Evolutionary conservation across 2,888 invertebrate species (phyloP).

Genomic region (Electrophaes corylata): DNA sequence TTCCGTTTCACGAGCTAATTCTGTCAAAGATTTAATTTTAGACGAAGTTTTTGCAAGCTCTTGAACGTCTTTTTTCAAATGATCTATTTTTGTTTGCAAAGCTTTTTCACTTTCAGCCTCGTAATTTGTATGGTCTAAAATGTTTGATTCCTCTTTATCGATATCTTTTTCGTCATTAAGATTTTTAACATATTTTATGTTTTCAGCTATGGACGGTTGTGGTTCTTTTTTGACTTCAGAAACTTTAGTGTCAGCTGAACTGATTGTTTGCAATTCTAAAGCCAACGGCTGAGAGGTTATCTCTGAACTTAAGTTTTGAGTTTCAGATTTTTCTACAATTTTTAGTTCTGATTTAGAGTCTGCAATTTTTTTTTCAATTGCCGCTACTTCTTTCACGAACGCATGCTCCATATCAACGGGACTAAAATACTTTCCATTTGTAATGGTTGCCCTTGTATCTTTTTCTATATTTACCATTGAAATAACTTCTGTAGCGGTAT

Average conservation of each 20-base stretch:
- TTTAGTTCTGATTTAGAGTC: slow-evolving; percentile 45
- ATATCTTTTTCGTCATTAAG: slow-evolving; percentile 47
- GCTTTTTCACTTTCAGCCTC: neutral
- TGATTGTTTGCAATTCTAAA: slow-evolving; percentile 8
- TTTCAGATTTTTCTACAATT: slow-evolving; percentile 36
- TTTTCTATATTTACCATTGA: slow-evolving; percentile 1
- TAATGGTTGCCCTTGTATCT: slow-evolving; percentile 7
- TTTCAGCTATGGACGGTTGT: neutral
- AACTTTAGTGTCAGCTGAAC: neutral
- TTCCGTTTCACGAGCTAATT: slow-evolving; percentile 48
- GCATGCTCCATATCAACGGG: slow-evolving; percentile 24
- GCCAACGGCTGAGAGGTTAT: slow-evolving; percentile 1
- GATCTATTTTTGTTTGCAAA: slow-evolving; percentile 15
- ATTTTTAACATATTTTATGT: neutral
- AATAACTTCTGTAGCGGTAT: slow-evolving; percentile 1
- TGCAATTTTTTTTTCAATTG: slow-evolving; percentile 26
- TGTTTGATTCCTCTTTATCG: slow-evolving; percentile 43
- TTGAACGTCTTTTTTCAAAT: slow-evolving; percentile 36
- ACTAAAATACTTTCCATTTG: slow-evolving; percentile 26
- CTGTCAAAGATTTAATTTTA: slow-evolving; percentile 38
- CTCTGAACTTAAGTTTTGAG: neutral
- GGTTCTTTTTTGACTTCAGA: neutral
- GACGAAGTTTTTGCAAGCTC: slow-evolving; percentile 32
- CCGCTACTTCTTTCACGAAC: slow-evolving; percentile 23
- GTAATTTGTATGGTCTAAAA: slow-evolving; percentile 1